Percentiles rank a stretch among this genome's conserved stretches.
These are phyloP conservation scores for Machimus atricapillus DNA, from an alignment of 2,888 invertebrate genomes.

Conservation along the genomic window DNA sequence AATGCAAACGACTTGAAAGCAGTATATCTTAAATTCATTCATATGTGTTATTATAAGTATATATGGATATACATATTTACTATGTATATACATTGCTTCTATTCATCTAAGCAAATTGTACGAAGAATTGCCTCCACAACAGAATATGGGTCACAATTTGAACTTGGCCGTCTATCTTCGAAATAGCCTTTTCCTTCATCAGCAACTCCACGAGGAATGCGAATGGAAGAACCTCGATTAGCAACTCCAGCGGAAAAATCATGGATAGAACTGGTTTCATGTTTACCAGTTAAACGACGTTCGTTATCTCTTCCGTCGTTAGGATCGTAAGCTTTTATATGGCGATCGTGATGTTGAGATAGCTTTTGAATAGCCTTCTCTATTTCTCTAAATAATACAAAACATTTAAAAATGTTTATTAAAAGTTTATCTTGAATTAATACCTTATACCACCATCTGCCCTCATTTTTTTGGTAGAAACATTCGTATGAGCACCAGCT, in stretches of 20 bases:
- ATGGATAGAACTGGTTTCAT: conserved; percentile 96
- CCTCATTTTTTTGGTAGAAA: conserved; percentile 92
- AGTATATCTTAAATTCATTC: not conserved
- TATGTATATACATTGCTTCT: not conserved
- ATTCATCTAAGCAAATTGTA: conserved; percentile 69
- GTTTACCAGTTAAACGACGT: conserved; percentile 90
- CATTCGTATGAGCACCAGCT: conserved; percentile 96
- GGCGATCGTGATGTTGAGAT: conserved; percentile 87
- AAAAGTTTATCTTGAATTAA: not conserved
- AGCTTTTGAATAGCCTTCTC: conserved; percentile 95
- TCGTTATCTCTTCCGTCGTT: conserved; percentile 96
- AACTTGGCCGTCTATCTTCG: conserved; percentile 92
- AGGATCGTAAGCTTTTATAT: conserved; percentile 97
- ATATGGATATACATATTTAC: not conserved
- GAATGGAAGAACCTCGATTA: conserved; percentile 91
- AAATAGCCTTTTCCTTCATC: conserved; percentile 94
- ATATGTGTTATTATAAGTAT: not conserved
- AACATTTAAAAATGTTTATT: conserved; percentile 67
- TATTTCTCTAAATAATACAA: conserved; percentile 72
- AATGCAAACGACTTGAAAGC: not conserved
- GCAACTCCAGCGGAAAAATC: conserved; percentile 94
- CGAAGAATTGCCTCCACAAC: conserved; percentile 86
- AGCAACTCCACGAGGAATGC: conserved; percentile 90
- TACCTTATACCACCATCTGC: conserved; percentile 85
- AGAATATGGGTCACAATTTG: conserved; percentile 91